A percentile compares a stretch with the other conserved stretches of the same genome.
phyloP scores from a whole-genome alignment of 2,888 invertebrate species.

The Drosophila suboccidentalis region DNA sequence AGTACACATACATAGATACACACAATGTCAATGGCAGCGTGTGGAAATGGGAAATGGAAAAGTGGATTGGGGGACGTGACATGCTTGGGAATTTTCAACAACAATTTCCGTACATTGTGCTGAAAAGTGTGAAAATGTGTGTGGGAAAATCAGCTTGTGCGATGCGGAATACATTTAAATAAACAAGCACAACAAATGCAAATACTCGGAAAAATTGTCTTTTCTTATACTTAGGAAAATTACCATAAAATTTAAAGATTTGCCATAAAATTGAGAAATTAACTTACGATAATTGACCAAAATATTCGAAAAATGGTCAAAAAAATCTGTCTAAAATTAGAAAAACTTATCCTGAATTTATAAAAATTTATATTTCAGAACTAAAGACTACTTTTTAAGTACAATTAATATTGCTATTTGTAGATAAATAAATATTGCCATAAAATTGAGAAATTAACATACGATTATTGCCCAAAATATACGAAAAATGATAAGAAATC shows the following conservation, averaged over 20 bases:
- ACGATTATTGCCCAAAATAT: too few species aligned
- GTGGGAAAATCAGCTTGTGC: conserved; percentile 34
- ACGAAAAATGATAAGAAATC: too few species aligned
- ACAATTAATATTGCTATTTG: too few species aligned
- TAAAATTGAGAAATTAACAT: too few species aligned
- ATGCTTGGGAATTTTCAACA: conserved; percentile 61
- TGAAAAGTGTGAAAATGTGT: conserved; percentile 53
- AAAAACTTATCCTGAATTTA: too few species aligned
- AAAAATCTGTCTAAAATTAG: too few species aligned
- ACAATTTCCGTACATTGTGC: conserved; percentile 68
- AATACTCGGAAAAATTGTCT: not conserved
- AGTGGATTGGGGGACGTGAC: conserved; percentile 24
- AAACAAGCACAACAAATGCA: conserved; percentile 12
- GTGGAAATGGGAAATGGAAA: not conserved
- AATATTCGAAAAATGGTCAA: too few species aligned
- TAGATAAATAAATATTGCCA: too few species aligned
- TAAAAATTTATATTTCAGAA: too few species aligned
- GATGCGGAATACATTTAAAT: not conserved
- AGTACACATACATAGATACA: conserved; percentile 12
- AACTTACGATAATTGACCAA: too few species aligned
- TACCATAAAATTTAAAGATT: not conserved
- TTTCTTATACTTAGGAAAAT: not conserved
- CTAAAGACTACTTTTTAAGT: too few species aligned
- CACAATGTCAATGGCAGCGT: conserved; percentile 14
- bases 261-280: not conserved